phyloP scores from a whole-genome alignment of 1,140 invertebrate genomes.

The Formica selysi region DNA sequence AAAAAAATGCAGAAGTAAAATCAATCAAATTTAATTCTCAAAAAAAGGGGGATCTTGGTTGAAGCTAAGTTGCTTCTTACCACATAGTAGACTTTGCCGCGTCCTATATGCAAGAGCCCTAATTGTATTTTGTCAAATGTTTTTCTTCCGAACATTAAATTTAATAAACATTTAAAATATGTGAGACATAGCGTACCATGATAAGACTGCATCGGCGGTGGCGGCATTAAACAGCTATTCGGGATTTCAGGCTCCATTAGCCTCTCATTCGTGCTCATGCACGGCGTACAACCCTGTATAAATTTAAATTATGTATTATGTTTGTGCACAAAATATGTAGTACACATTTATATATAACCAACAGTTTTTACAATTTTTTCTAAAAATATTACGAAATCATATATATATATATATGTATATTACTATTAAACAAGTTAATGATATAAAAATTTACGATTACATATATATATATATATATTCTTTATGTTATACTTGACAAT shows the following conservation, averaged over 20 bases:
- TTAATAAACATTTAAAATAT: background rate
- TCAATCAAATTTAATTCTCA: background rate
- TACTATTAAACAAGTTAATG: background rate
- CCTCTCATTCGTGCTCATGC: conserved; percentile 81
- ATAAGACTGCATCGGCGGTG: conserved; percentile 83
- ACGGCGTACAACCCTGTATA: conserved; percentile 81
- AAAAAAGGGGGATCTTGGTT: background rate
- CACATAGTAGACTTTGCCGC: background rate
- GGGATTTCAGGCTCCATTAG: conserved; percentile 81
- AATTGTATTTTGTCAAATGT: conserved; percentile 1
- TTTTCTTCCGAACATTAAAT: background rate
- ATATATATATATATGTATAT: too few relatives aligned
- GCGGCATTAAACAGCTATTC: conserved; percentile 81
- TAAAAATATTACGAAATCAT: background rate
- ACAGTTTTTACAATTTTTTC: background rate
- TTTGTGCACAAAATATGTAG: too few relatives aligned
- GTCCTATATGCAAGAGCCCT: background rate
- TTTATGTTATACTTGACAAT: too few relatives aligned
- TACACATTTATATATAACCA: conserved; percentile 12
- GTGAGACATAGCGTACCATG: conserved; percentile 77
- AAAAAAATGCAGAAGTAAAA: background rate
- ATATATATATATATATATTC: background rate
- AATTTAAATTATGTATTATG: conserved; percentile 43
- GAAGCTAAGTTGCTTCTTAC: background rate
- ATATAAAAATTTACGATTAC: conserved; percentile 9